A percentile compares a stretch with the other conserved stretches of the same genome.
These are phyloP conservation scores for Acronicta aceris DNA, from an alignment of 2,888 invertebrate genomes.

Conservation along the genomic window DNA sequence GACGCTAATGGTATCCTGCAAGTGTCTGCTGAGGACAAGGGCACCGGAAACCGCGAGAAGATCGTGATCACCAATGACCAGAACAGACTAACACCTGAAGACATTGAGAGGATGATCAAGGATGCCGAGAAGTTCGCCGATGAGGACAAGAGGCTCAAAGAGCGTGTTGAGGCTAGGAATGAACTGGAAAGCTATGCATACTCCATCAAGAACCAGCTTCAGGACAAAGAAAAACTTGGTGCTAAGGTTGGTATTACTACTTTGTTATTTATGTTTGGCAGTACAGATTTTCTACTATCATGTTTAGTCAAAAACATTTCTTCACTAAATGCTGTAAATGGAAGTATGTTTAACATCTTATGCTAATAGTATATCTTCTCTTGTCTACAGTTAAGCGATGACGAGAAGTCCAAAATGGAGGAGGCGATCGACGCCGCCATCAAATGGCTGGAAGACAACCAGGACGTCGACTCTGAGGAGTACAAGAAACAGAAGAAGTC, in stretches of 20 bases:
- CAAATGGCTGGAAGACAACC: constrained; percentile 99
- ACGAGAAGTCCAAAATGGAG: constrained; percentile 98
- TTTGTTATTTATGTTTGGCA: background rate
- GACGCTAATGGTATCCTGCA: constrained; percentile 98
- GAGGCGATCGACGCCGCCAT: constrained; percentile 98
- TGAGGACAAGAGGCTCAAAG: constrained; percentile 99
- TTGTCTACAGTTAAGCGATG: constrained; percentile 90
- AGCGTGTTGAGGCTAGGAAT: constrained; percentile 98
- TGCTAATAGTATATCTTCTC: constrained; percentile 14
- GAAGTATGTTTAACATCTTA: background rate
- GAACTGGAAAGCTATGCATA: constrained; percentile 99
- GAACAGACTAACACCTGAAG: constrained; percentile 98
- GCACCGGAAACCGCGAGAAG: constrained; percentile 99
- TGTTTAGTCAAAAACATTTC: too few relatives aligned
- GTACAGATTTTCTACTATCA: too few relatives aligned
- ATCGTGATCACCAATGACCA: constrained; percentile 99
- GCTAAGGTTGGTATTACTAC: constrained; percentile 89
- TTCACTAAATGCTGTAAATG: background rate
- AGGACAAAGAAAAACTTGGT: constrained; percentile 99
- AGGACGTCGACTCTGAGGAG: constrained; percentile 97
- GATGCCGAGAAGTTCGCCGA: constrained; percentile 99
- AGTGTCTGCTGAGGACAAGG: constrained; percentile 99
- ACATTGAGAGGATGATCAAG: constrained; percentile 99
- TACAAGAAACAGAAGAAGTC: constrained; percentile 98
- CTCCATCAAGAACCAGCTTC: constrained; percentile 98